Evolutionary conservation across 2,113 vertebrate genomes (phyloP).

Genomic region (Glaucomys volans): DNA sequence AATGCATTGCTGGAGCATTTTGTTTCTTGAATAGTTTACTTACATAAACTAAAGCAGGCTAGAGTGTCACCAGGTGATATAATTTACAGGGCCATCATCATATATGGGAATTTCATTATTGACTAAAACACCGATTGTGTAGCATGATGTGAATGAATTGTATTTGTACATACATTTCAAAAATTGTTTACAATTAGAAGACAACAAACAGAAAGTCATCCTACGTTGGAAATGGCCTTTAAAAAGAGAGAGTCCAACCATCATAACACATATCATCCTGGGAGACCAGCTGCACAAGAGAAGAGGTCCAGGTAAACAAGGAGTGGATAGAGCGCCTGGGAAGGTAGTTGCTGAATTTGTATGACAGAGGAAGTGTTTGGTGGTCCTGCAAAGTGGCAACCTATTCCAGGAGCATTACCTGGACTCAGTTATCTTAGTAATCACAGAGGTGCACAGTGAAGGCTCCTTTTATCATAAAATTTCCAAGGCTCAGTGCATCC

Average conservation of each 20-base stretch:
- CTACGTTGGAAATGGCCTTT: not conserved
- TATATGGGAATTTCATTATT: not conserved
- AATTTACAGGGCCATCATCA: not conserved
- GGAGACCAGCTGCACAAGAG: not conserved
- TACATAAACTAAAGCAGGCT: not conserved
- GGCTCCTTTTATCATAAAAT: not conserved
- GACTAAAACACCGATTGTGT: not conserved
- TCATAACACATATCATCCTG: not conserved
- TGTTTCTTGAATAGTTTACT: not conserved
- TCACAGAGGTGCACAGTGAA: fast-evolving
- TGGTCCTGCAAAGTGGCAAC: no score
- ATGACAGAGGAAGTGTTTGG: fast-evolving
- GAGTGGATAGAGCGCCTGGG: fast-evolving
- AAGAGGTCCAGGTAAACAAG: not conserved
- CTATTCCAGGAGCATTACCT: fast-evolving
- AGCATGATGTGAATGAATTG: not conserved
- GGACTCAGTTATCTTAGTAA: not conserved
- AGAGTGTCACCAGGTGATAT: not conserved
- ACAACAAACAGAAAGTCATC: not conserved
- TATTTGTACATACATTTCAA: not conserved
- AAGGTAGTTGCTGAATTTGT: fast-evolving
- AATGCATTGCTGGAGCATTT: not conserved
- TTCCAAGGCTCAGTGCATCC: not conserved
- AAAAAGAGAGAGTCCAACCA: not conserved
- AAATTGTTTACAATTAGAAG: not conserved